Conservation (phyloP, 2,797 vertebrate species). For the Nothura maculosa region DNA sequence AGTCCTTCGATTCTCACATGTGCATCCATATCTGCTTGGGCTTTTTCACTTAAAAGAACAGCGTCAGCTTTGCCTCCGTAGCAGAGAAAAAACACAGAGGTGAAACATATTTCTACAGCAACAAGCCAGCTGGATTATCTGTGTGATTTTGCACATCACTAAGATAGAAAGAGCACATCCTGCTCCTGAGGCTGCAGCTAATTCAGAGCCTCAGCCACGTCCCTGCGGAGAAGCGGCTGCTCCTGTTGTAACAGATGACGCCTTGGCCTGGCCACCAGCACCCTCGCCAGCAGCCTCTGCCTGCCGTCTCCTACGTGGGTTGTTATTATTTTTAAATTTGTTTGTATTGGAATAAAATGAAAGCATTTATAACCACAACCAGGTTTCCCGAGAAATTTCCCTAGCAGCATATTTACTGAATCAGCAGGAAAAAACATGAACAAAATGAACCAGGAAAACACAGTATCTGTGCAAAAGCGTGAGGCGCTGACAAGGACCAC, state of each 20-base stretch:
- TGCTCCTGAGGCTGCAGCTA: not conserved
- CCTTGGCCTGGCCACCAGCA: not conserved
- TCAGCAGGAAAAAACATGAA: conserved; percentile 28
- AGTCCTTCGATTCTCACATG: rapidly evolving
- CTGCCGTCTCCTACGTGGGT: not conserved
- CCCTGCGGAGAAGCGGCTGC: not conserved
- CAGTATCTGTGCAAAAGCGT: conserved; percentile 25
- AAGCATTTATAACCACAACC: conserved; percentile 23
- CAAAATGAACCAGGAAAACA: conserved; percentile 52
- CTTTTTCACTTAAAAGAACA: not conserved
- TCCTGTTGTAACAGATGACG: not conserved
- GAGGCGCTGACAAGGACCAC: conserved; percentile 22
- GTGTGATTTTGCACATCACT: not conserved
- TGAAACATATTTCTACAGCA: rapidly evolving
- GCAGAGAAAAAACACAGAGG: not conserved
- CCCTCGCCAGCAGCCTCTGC: not conserved
- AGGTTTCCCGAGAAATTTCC: conserved; percentile 31
- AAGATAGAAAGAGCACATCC: not conserved
- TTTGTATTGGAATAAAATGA: conserved; percentile 16
- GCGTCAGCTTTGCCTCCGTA: not conserved
- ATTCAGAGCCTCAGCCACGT: not conserved
- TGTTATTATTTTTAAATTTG: conserved; percentile 16
- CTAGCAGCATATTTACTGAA: conserved; percentile 45
- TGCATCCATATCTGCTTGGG: rapidly evolving
- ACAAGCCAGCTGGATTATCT: not conserved